Evolutionary conservation across 2,113 vertebrate species (phyloP).

Genomic region (Pteronura brasiliensis): DNA sequence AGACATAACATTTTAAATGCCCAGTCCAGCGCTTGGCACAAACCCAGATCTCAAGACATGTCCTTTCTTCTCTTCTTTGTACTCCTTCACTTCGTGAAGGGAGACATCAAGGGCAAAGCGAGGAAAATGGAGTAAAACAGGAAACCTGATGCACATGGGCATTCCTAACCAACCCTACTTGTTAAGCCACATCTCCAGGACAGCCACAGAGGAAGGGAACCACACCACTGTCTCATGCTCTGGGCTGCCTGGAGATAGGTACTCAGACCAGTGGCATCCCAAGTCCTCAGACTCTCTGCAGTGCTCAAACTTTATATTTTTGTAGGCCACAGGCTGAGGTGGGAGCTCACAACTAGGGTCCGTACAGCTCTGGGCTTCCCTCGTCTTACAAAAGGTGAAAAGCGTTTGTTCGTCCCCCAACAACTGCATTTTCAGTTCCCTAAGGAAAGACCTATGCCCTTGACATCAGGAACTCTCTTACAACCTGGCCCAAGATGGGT

Average conservation of each 20-base stretch:
- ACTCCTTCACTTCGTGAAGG: background rate
- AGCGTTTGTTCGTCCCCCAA: background rate
- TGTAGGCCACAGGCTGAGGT: background rate
- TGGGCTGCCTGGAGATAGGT: too few species aligned
- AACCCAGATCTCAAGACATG: background rate
- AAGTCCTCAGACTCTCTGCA: background rate
- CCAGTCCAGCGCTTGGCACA: background rate
- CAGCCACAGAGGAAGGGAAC: background rate
- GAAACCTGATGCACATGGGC: background rate
- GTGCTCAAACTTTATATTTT: accelerated
- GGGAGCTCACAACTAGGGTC: background rate
- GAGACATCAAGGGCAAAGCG: accelerated
- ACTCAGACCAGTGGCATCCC: accelerated
- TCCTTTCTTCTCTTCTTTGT: background rate
- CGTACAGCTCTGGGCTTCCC: accelerated
- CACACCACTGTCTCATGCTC: too few species aligned
- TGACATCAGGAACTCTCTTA: background rate
- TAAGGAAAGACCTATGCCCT: background rate
- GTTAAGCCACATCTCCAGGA: background rate
- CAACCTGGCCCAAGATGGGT: background rate
- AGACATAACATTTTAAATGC: background rate
- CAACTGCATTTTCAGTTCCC: background rate
- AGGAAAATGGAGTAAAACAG: background rate
- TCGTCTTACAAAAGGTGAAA: background rate
- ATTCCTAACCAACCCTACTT: too few species aligned